These are phyloP conservation scores for Sinocyclocheilus anophthalmus DNA, from an alignment of 2,113 vertebrate genomes.

Conservation along the genomic window DNA sequence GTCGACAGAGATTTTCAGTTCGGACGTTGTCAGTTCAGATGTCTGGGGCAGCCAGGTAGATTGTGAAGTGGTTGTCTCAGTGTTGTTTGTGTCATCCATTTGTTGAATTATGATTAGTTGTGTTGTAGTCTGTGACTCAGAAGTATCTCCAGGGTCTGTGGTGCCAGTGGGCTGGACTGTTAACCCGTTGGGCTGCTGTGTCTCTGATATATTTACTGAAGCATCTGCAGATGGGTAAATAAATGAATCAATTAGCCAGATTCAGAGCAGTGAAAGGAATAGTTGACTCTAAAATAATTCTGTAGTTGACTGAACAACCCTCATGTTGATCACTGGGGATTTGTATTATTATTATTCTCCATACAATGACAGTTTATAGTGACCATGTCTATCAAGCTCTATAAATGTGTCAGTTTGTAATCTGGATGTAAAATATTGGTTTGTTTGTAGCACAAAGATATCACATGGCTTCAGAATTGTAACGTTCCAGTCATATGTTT, in stretches of 20 bases:
- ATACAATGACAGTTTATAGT: not conserved
- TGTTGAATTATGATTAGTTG: not conserved
- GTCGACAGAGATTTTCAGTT: not conserved
- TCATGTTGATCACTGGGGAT: not conserved
- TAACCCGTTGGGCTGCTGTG: not conserved
- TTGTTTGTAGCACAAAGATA: not conserved
- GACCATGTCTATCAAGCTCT: not conserved
- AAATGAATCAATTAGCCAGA: not conserved
- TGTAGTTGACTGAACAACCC: not conserved
- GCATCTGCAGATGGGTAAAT: not conserved
- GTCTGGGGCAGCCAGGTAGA: not conserved
- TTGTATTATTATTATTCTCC: too few species aligned
- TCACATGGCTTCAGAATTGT: not conserved
- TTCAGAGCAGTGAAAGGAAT: not conserved
- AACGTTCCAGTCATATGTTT: not conserved
- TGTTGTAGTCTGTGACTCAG: constrained; percentile 9
- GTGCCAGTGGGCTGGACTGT: too few species aligned
- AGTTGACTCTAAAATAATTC: not conserved
- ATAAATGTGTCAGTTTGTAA: not conserved
- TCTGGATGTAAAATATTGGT: not conserved
- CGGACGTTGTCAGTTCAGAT: not conserved
- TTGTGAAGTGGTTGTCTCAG: constrained; percentile 9
- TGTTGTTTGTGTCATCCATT: not conserved
- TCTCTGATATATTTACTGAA: not conserved
- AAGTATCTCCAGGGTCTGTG: not conserved